A percentile compares a stretch with the other conserved stretches of the same genome.
Conservation (phyloP, 92 coral and sea anemone genomes). For the Metridium senile region DNA sequence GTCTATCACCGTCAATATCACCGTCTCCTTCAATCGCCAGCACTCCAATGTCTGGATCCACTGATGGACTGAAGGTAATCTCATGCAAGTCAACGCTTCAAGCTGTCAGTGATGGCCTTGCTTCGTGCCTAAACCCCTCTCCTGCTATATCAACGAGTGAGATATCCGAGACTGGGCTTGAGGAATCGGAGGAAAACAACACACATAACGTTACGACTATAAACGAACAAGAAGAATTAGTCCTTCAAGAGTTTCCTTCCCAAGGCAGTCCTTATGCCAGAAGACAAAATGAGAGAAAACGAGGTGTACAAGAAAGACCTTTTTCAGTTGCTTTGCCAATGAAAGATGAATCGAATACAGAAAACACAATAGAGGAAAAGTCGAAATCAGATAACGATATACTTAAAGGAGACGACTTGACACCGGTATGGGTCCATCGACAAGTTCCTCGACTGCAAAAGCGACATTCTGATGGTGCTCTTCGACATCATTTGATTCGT, state of each 20-base stretch:
- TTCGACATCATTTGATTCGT: conserved; percentile 18
- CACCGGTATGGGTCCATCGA: conserved; percentile 54
- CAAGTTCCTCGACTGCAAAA: conserved; percentile 18
- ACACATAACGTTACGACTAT: conserved; percentile 9
- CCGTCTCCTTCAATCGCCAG: conserved; percentile 17
- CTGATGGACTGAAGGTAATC: not conserved
- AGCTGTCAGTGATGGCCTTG: not conserved
- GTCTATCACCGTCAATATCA: conserved; percentile 10
- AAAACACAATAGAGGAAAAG: not conserved
- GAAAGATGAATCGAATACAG: conserved; percentile 5
- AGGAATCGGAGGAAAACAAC: conserved; percentile 1
- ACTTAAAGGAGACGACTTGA: not conserved
- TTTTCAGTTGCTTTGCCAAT: conserved; percentile 8
- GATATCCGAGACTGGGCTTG: conserved; percentile 3
- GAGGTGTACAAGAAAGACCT: conserved; percentile 14
- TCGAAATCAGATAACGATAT: conserved; percentile 28
- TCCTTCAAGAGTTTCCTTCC: conserved; percentile 2
- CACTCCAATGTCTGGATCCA: conserved; percentile 11
- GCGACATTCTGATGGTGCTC: conserved; percentile 46
- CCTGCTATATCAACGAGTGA: conserved; percentile 22
- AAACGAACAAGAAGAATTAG: conserved; percentile 15
- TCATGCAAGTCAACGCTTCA: conserved; percentile 2
- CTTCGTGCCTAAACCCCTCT: conserved; percentile 15
- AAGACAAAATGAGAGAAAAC: conserved; percentile 2
- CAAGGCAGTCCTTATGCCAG: conserved; percentile 22